Base-by-base conservation (phyloP, 2,888 invertebrate genomes). In the Piscicola geometra region DNA sequence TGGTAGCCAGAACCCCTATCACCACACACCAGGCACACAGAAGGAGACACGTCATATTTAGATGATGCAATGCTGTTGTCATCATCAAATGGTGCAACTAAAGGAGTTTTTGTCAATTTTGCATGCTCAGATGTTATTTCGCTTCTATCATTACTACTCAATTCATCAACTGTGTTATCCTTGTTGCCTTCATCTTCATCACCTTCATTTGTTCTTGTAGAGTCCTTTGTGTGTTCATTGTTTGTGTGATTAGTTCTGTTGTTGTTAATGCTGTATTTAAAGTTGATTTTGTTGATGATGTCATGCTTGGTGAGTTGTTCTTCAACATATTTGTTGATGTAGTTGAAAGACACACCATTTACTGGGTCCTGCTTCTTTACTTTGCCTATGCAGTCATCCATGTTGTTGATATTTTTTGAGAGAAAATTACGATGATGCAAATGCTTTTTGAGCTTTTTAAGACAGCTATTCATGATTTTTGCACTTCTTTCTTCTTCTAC, bases 1-100 rank as follows among this genome's bases (percentile, higher is more conserved):
- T 85, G 85, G 77, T 82, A 85, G 0, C 85, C 85, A 0, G 84
- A 83, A 0, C 84, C 85, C 47, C 81, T 80, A 76, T 85, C 85
- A 1, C 82, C 83, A 78, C 85, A 85, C 25, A 85, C 82, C 36
- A 82, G 76, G 76, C 85, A 85, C 28, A n/a, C 30, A 41, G n/a
- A 33, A 15, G 70, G 5, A 21, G 70, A 36, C 68, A 1, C 33
- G 33, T 18, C n/a, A n/a, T n/a, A n/a, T n/a, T n/a, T n/a, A n/a
- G n/a, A n/a, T n/a, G n/a, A n/a, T n/a, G n/a, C n/a, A 68, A n/a
- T 28, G 33, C 70, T 0, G 28, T 36, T 25, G 25, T 28, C 35
- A 1, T 25, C 21, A 15, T 30, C 15, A 15, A 33, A n/a, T n/a
- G 12, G 18, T 35, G 33, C 1, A 25, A 3, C n/a, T 5, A 25